Percentiles rank a stretch among this genome's conserved stretches.
Conservation (phyloP, 1,140 invertebrate species). For the Centruroides sculpturatus region DNA sequence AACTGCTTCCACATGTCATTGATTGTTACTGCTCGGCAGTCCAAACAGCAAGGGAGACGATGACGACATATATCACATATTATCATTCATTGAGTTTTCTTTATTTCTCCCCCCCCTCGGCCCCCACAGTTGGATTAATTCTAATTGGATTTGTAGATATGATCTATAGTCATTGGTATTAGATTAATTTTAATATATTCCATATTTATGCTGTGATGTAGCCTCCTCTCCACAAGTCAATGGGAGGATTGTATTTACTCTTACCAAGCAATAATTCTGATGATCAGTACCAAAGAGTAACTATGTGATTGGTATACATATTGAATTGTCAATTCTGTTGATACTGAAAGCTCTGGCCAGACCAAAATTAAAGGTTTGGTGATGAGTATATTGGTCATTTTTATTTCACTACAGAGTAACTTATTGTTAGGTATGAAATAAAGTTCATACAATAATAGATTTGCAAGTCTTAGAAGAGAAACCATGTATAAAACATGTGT, state of each 20-base stretch:
- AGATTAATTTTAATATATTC: constrained; percentile 33
- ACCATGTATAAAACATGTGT: too few relatives aligned
- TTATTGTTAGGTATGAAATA: constrained; percentile 97
- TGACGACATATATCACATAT: too few relatives aligned
- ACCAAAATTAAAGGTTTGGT: constrained; percentile 88
- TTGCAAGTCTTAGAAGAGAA: too few relatives aligned
- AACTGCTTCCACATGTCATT: too few relatives aligned
- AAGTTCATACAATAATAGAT: constrained; percentile 29
- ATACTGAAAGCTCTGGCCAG: constrained; percentile 78
- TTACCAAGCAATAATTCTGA: constrained; percentile 79
- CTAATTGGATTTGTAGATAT: too few relatives aligned
- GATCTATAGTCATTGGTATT: too few relatives aligned
- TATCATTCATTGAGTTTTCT: too few relatives aligned
- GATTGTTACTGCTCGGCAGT: too few relatives aligned
- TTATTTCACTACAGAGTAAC: constrained; percentile 75
- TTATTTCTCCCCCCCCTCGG: too few relatives aligned
- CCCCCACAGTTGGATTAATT: too few relatives aligned
- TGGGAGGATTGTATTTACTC: constrained; percentile 85
- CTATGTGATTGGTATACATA: constrained; percentile 91
- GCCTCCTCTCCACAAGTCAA: constrained; percentile 96
- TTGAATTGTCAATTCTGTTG: constrained; percentile 69
- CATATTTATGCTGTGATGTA: constrained; percentile 99
- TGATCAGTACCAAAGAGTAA: constrained; percentile 94
- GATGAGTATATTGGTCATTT: constrained; percentile 96
- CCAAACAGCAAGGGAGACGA: too few relatives aligned